Conservation (phyloP, 2,888 invertebrate species). For the Drosophila mercatorum region DNA sequence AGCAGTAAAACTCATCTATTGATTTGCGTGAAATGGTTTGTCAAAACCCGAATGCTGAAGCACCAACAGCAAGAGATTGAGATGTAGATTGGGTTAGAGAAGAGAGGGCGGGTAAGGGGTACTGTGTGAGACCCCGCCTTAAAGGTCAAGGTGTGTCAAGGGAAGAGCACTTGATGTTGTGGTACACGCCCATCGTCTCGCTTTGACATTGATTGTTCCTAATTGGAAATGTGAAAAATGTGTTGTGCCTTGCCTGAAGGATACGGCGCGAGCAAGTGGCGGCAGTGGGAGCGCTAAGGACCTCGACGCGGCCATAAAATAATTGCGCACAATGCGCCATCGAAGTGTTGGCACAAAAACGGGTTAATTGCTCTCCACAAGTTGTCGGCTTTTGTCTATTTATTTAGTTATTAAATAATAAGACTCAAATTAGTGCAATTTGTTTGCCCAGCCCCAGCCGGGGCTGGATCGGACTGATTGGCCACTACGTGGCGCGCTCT, state of each 20-base stretch:
- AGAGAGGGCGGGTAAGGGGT: not conserved
- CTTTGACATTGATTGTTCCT: conserved; percentile 56
- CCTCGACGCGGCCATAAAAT: conserved; percentile 47
- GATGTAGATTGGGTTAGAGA: too few relatives aligned
- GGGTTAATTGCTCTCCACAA: conserved; percentile 49
- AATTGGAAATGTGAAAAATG: conserved; percentile 56
- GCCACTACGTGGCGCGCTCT: conserved; percentile 8
- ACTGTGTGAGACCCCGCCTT: conserved; percentile 7
- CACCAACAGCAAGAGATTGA: not conserved
- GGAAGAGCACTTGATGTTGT: conserved; percentile 7
- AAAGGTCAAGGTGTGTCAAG: conserved; percentile 54
- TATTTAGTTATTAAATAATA: conserved; percentile 78
- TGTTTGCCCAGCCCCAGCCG: conserved; percentile 56
- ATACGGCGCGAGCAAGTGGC: conserved; percentile 3
- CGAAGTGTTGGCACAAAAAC: conserved; percentile 49
- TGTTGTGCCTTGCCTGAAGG: conserved; percentile 17
- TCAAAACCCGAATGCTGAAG: conserved; percentile 22
- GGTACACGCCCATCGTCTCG: conserved; percentile 41
- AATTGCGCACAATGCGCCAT: conserved; percentile 58
- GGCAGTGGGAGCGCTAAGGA: conserved; percentile 15
- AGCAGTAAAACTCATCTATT: conserved; percentile 30
- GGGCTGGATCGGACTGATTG: conserved; percentile 19
- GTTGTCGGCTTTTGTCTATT: conserved; percentile 65
- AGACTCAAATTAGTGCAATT: conserved; percentile 77
- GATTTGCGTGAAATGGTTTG: conserved; percentile 46